These are phyloP conservation scores for Danio rerio DNA, from an alignment of 2,113 vertebrate species.

Conservation along the genomic window DNA sequence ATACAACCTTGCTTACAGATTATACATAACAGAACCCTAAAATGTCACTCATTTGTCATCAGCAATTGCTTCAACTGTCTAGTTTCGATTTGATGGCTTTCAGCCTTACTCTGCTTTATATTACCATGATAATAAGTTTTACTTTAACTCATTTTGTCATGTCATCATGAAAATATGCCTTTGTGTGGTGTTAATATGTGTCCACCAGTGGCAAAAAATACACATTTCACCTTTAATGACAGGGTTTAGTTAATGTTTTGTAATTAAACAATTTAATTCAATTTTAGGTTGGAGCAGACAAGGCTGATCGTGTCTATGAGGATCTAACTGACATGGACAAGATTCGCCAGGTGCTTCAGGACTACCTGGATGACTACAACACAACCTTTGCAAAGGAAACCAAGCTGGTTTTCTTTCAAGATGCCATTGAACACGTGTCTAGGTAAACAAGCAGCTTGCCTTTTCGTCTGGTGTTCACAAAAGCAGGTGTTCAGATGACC, in stretches of 20 bases:
- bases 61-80: no score
- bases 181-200: no score
- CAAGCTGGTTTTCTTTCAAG: slow-evolving; percentile 88
- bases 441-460: slow-evolving; percentile 65
- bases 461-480: background rate
- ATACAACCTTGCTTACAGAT: no score
- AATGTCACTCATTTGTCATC: no score
- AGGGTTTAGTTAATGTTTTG: background rate
- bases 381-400: slow-evolving; percentile 82
- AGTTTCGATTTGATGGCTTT: no score
- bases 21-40: no score
- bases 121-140: no score
- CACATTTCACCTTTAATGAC: background rate
- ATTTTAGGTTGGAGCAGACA: slow-evolving; percentile 73
- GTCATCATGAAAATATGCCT: no score
- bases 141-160: no score
- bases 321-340: slow-evolving; percentile 81
- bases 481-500: background rate
- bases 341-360: slow-evolving; percentile 80
- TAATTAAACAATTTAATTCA: background rate
- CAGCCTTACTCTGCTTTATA: no score
- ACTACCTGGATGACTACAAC: slow-evolving; percentile 88
- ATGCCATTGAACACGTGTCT: slow-evolving; percentile 87
- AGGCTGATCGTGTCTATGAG: slow-evolving; percentile 76
- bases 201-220: no score